phyloP scores from a whole-genome alignment of 2,797 vertebrate species.

The Picus viridis region DNA sequence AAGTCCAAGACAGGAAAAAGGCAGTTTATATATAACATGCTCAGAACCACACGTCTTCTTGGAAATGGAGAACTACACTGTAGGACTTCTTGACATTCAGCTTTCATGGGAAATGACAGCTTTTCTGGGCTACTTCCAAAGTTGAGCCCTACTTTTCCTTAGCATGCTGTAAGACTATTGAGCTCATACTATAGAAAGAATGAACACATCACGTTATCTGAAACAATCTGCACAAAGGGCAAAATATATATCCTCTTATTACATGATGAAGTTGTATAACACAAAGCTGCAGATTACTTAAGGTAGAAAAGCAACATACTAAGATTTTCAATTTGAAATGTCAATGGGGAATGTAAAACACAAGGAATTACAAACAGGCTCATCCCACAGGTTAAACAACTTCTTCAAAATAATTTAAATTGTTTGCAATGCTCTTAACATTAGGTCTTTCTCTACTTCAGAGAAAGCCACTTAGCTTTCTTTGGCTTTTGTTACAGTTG shows the following conservation, averaged over 20 bases:
- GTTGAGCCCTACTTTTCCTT: not conserved
- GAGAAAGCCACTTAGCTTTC: not conserved
- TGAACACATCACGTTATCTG: not conserved
- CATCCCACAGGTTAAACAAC: not conserved
- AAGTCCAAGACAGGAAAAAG: not conserved
- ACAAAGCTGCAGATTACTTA: not conserved
- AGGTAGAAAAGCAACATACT: not conserved
- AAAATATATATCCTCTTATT: not conserved
- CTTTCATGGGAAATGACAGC: not conserved
- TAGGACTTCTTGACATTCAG: not conserved
- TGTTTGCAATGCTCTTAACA: not conserved
- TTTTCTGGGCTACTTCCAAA: not conserved
- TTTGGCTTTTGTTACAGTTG: not conserved
- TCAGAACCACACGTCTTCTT: not conserved
- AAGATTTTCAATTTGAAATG: not conserved
- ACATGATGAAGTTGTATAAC: not conserved
- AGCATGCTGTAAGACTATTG: not conserved
- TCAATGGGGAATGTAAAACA: not conserved
- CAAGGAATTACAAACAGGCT: not conserved
- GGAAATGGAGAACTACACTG: not conserved
- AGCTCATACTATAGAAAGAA: not conserved
- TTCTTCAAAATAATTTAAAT: not conserved
- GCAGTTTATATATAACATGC: not conserved
- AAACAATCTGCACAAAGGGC: not conserved
- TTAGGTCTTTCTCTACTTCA: not conserved